Evolutionary conservation across 2,888 invertebrate species (phyloP).

Genomic region (Smittia aterrima): DNA sequence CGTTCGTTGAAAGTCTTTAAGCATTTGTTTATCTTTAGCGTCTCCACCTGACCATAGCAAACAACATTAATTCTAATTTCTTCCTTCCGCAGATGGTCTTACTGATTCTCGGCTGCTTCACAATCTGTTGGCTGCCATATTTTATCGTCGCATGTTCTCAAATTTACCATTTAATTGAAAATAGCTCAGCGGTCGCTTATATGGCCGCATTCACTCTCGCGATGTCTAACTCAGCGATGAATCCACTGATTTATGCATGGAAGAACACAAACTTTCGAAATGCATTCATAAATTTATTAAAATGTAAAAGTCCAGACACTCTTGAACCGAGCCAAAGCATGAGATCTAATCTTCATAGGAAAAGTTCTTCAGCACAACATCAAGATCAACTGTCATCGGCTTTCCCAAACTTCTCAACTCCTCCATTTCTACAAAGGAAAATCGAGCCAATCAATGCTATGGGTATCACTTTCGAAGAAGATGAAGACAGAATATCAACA

Average conservation of each 20-base stretch:
- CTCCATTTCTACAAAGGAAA: constrained; percentile 34
- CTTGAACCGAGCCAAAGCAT: constrained; percentile 50
- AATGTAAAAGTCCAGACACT: constrained; percentile 64
- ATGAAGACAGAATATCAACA: constrained; percentile 36
- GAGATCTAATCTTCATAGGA: constrained; percentile 44
- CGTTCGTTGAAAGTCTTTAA: background rate
- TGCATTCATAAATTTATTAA: constrained; percentile 67
- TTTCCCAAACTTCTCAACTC: constrained; percentile 39
- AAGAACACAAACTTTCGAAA: constrained; percentile 75
- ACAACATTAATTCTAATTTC: background rate
- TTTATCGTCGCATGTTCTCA: constrained; percentile 66
- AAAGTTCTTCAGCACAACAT: constrained; percentile 44
- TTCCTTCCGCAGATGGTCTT: constrained; percentile 65
- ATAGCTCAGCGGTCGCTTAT: constrained; percentile 60
- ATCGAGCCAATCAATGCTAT: constrained; percentile 33
- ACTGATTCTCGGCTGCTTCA: constrained; percentile 74
- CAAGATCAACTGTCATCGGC: constrained; percentile 43
- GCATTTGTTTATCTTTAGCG: too few species aligned
- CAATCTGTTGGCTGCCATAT: constrained; percentile 79
- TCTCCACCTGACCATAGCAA: background rate
- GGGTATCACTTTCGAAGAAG: constrained; percentile 40
- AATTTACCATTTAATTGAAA: constrained; percentile 57
- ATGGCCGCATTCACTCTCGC: constrained; percentile 69
- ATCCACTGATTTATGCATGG: constrained; percentile 83
- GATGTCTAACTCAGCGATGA: constrained; percentile 76